A percentile compares a stretch with the other conserved stretches of the same genome.
Conservation (phyloP, 2,888 invertebrate genomes). For the Hipparchia sbordonii region DNA sequence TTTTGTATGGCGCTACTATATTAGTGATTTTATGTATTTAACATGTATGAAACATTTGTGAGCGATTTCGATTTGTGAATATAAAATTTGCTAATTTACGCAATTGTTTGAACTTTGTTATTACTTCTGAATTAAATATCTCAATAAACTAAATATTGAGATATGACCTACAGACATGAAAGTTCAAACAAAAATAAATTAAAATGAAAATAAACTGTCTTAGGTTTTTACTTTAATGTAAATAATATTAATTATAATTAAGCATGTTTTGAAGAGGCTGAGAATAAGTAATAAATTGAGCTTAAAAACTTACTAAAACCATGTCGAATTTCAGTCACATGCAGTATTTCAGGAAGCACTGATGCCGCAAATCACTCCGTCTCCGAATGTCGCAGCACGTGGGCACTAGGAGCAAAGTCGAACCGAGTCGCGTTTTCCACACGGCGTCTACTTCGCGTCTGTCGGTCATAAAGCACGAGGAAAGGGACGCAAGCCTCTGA, state of each 20-base stretch:
- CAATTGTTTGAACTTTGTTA: too few species aligned
- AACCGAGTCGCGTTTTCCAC: conserved; percentile 56
- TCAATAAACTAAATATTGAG: too few species aligned
- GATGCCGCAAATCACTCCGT: conserved; percentile 26
- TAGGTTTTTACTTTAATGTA: too few species aligned
- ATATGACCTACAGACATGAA: too few species aligned
- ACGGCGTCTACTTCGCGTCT: conserved; percentile 68
- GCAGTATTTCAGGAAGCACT: conserved; percentile 31
- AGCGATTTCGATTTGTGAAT: too few species aligned
- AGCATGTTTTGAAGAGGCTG: neutral
- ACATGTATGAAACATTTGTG: too few species aligned
- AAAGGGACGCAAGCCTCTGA: conserved; percentile 36
- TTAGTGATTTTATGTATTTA: neutral
- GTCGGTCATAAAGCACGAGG: conserved; percentile 44
- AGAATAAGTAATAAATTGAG: neutral
- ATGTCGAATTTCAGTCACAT: conserved; percentile 40
- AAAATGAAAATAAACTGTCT: too few species aligned
- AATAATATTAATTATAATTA: neutral
- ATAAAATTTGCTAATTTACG: too few species aligned
- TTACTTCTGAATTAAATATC: too few species aligned
- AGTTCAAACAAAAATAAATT: too few species aligned
- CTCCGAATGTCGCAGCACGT: conserved; percentile 38
- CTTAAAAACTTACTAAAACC: conserved; percentile 45
- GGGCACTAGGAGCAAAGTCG: conserved; percentile 13
- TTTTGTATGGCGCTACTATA: conserved; percentile 30